A percentile compares a stretch with the other conserved stretches of the same genome.
These are phyloP conservation scores for Acropternis orthonyx DNA, from an alignment of 2,797 vertebrate genomes.

Conservation along the genomic window DNA sequence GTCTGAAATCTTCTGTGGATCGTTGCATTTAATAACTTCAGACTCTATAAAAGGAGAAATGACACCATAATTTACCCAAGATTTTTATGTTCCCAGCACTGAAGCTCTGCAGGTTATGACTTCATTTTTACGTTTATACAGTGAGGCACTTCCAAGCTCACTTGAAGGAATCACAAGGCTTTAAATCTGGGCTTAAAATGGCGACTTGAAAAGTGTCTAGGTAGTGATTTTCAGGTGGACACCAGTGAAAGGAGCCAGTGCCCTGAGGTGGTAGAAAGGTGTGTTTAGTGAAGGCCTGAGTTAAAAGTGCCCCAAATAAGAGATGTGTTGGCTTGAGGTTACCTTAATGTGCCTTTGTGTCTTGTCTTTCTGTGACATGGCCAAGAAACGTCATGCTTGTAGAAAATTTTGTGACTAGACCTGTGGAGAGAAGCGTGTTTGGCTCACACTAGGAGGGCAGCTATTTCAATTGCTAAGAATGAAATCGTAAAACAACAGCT, in stretches of 20 bases:
- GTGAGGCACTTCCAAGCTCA: not conserved
- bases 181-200: constrained; percentile 2
- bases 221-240: not conserved
- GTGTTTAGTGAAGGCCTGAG: not conserved
- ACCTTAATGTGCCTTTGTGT: not conserved
- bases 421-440: not conserved
- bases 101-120: not conserved
- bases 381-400: not conserved
- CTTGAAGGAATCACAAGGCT: not conserved
- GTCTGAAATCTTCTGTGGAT: not conserved
- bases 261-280: not conserved
- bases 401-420: not conserved
- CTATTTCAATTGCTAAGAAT: not conserved
- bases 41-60: not conserved
- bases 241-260: not conserved
- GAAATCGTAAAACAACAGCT: not conserved
- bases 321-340: not conserved
- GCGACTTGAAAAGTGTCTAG: not conserved
- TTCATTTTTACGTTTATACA: constrained; percentile 16
- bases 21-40: not conserved
- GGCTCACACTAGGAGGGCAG: not conserved
- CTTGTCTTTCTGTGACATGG: not conserved
- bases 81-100: constrained; percentile 18
- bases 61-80: not conserved
- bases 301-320: not conserved